Conservation (phyloP, 2,888 invertebrate species). For the Biston stratarius region DNA sequence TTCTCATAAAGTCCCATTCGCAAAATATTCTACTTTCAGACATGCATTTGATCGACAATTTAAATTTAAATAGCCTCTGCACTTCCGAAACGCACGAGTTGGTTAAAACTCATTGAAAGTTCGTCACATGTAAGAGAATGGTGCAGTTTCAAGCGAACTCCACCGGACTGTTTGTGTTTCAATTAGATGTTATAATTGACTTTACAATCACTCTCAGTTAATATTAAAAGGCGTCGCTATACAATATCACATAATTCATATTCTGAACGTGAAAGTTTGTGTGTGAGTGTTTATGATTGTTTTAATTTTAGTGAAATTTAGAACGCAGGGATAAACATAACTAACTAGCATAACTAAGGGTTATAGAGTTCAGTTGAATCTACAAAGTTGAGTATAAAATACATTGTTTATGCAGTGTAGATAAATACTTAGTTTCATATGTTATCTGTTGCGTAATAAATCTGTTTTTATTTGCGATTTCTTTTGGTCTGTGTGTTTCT, state of each 20-base stretch:
- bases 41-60: constrained; percentile 1
- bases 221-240: background rate
- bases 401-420: background rate
- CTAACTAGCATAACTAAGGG: no score
- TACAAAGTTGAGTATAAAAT: no score
- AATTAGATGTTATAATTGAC: background rate
- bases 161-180: constrained; percentile 3
- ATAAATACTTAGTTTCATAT: background rate
- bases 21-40: no score
- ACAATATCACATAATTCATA: no score
- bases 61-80: constrained; percentile 2
- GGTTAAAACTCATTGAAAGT: constrained; percentile 7
- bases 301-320: no score
- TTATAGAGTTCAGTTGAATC: no score
- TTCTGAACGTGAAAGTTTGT: no score
- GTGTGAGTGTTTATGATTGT: no score
- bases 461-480: constrained; percentile 8
- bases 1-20: no score
- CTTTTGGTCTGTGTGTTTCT: background rate
- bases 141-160: constrained; percentile 2
- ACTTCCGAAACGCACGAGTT: constrained; percentile 1
- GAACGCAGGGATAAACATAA: no score
- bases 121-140: background rate
- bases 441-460: constrained; percentile 15
- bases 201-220: background rate